Conservation (phyloP, 2,797 vertebrate genomes). For the Neosilurus mollespiculum region DNA sequence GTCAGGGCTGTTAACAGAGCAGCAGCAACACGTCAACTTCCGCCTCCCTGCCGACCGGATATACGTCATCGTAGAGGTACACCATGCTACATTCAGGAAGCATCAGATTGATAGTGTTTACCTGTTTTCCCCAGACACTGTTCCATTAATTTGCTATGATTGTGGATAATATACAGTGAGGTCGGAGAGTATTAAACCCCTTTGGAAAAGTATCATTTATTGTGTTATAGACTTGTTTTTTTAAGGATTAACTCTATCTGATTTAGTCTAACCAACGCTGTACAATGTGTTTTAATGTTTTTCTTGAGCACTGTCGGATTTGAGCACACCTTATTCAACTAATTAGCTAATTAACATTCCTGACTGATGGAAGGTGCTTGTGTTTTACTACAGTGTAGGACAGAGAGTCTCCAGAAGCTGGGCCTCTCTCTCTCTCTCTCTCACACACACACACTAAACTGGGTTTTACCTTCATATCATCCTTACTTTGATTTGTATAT, state of each 20-base stretch:
- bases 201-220: neutral
- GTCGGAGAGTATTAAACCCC: neutral
- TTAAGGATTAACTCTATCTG: neutral
- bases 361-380: too few relatives aligned
- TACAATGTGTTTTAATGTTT: neutral
- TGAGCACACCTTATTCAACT: too few relatives aligned
- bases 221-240: neutral
- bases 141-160: neutral
- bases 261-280: neutral
- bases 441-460: too few relatives aligned
- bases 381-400: too few relatives aligned
- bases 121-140: neutral
- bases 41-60: neutral
- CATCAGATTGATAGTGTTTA: neutral
- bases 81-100: neutral
- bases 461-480: too few relatives aligned
- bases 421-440: too few relatives aligned
- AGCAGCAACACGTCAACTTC: slow-evolving; percentile 4
- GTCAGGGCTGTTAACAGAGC: neutral
- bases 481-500: too few relatives aligned
- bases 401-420: too few relatives aligned
- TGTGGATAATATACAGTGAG: neutral
- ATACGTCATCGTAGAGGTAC: neutral
- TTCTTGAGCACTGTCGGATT: too few relatives aligned
- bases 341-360: too few relatives aligned